Conservation (phyloP, 2,113 vertebrate genomes). For the Typhlomys cinereus region DNA sequence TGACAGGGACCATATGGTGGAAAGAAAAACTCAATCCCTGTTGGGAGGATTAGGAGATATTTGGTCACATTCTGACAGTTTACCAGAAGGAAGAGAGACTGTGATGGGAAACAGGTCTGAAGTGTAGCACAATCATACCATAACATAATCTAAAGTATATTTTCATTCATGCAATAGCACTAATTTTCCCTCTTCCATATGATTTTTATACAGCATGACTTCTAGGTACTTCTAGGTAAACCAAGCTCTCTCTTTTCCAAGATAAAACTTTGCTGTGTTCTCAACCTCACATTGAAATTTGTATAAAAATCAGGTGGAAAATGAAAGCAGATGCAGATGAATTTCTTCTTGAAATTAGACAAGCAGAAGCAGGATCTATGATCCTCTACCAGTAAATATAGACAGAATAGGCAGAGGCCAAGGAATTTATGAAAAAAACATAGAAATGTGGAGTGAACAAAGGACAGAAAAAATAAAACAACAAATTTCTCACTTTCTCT, state of each 20-base stretch:
- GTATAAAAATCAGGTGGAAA: not conserved
- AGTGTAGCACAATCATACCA: not conserved
- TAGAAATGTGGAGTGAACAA: not conserved
- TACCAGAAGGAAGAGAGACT: not conserved
- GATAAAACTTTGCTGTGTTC: not conserved
- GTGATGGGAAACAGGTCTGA: not conserved
- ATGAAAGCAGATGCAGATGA: slow-evolving; percentile 23
- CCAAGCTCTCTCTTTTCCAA: not conserved
- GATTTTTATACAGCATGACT: not conserved
- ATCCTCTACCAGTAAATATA: not conserved
- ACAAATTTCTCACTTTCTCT: too few species aligned
- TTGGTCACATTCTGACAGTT: not conserved
- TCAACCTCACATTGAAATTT: slow-evolving; percentile 26
- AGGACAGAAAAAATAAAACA: not conserved
- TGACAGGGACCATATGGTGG: not conserved
- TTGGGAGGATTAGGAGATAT: not conserved
- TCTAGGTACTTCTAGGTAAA: too few species aligned
- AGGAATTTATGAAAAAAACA: not conserved
- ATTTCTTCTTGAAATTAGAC: not conserved
- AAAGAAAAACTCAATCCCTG: not conserved
- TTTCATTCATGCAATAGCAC: not conserved
- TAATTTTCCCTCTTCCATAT: not conserved
- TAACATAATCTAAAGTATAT: not conserved
- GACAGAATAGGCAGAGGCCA: not conserved
- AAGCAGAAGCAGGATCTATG: not conserved